phyloP scores from a whole-genome alignment of 1,140 invertebrate species.

The Drosophila mauritiana region DNA sequence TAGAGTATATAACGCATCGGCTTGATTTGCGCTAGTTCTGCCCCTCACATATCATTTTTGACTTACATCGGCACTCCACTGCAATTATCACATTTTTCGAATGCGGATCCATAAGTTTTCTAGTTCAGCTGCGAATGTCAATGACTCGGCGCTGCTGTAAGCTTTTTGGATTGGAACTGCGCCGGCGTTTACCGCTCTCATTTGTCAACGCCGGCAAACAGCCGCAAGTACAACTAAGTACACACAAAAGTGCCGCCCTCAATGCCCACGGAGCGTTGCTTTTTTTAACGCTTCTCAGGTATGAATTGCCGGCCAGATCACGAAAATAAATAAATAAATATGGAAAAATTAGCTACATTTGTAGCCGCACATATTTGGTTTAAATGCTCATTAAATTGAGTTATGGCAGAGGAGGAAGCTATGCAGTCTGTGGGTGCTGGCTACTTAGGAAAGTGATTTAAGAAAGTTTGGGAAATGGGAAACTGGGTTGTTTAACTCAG shows the following conservation, averaged over 20 bases:
- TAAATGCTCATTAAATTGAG: slow-evolving; percentile 63
- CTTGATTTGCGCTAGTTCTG: no score
- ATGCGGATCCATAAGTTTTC: slow-evolving; percentile 55
- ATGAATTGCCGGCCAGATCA: slow-evolving; percentile 72
- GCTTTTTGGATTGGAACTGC: slow-evolving; percentile 42
- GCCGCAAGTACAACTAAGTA: slow-evolving; percentile 7
- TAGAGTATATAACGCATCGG: slow-evolving; percentile 2
- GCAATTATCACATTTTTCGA: slow-evolving; percentile 66
- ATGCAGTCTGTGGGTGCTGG: background rate
- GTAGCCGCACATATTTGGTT: slow-evolving; percentile 39
- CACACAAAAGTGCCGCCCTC: slow-evolving; percentile 62
- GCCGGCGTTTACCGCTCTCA: slow-evolving; percentile 63
- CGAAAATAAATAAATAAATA: slow-evolving; percentile 53
- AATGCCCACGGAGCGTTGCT: slow-evolving; percentile 74
- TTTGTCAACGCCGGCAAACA: slow-evolving; percentile 50
- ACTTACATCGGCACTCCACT: slow-evolving; percentile 29
- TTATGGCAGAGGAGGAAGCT: slow-evolving; percentile 28
- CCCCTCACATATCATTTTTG: background rate
- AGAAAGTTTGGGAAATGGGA: slow-evolving; percentile 10
- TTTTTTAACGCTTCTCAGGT: slow-evolving; percentile 65
- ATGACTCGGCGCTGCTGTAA: slow-evolving; percentile 58
- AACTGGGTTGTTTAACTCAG: background rate
- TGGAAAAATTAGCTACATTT: slow-evolving; percentile 36
- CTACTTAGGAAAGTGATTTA: slow-evolving; percentile 20
- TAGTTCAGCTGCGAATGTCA: slow-evolving; percentile 76